Evolutionary conservation across 2,797 vertebrate genomes (phyloP), one percentile per base, ranked within the genome.

Genomic region (Diglossa cyanea): DNA sequence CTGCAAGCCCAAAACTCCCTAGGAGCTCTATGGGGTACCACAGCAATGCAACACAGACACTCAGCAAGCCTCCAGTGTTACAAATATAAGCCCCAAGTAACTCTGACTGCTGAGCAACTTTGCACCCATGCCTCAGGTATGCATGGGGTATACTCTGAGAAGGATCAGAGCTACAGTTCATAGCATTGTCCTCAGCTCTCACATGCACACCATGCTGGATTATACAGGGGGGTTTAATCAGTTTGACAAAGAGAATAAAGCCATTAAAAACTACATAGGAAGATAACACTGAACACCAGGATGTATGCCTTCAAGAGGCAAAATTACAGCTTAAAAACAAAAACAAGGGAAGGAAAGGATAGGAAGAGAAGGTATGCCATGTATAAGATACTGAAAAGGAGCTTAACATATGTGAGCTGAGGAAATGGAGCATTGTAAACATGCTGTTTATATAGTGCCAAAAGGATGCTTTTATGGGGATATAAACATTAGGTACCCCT

Each of bases 391-490:
- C 75, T 9, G 37, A 75, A 73, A 66, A 89, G 57, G 47, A 89
- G 28, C 45, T 79, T 74, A n/a, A 65, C 2, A 2, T 72, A 61
- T 5, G 10, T 3, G 14, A 91, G 45, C 37, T 75, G 57, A 87
- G 39, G 81, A 96, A 93, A 91, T 4, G 10, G 23, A 26, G 39
- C 75, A 44, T 45, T 44, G 42, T 95, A 83, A 94, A 72, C 11
- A 13, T 40, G 54, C 26, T 48, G 62, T 85, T 95, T 85, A 86
- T 91, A 62, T 50, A 73, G 37, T 66, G 61, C 60, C 8, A 1
- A 82, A 82, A 82, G 35, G 63, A 47, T 57, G n/a, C 61, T 77
- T 91, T 65, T 71, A 54, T 31, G 25, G 39, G 39, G 39, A 57
- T 42, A 62, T 61, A 79, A 87, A 82, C 35, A 42, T 73, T 26